Base-by-base conservation (phyloP, 2,888 invertebrate species). In the Eremobia ochroleuca region DNA sequence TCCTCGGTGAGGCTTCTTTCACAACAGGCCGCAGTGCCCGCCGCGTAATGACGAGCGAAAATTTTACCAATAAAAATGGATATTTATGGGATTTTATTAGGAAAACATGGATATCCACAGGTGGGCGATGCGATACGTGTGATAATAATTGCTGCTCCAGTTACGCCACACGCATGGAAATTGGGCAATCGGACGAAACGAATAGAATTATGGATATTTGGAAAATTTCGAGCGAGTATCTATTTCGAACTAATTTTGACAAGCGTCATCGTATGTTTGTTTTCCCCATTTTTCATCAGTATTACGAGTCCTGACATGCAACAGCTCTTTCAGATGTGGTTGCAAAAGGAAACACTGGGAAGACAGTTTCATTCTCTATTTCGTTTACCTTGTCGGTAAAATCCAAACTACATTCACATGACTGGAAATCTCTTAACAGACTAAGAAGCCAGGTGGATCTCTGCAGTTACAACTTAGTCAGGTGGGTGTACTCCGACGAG, bases 1-100 rank as follows among this genome's bases (percentile, higher is more conserved):
- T 93, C 91, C 92, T 91, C 91, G 90, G 90, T 89, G 87, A 88
- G 87, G 89, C 87, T 91, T 93, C 91, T 93, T 93, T 93, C 91
- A 93, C 89, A 91, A 91, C 89, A 81, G 86, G 82, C 87, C 86
- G 87, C 88, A 89, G 82, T 85, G 84, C 83, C 85, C 81, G 77
- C 78, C 83, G 77, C 59, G 74, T 80, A 89, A 89, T 90, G 88
- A 91, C 85, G 75, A 82, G 85, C 77, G 73, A 86, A 87, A 90
- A 87, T 85, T 80, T 87, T 85, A 86, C 83, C 82, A 88, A 90
- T 88, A 89, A 87, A 86, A 83, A 86, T 89, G 73, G 59, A 85
- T 87, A 88, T 88, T 87, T 89, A 89, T 86, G 84, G 70, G 77
- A 79, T 83, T 85, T 87, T 82, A 83, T 82, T 78, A 83, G 72